These are phyloP conservation scores for Petrophora chlorosata DNA, from an alignment of 2,888 invertebrate genomes.

Conservation along the genomic window DNA sequence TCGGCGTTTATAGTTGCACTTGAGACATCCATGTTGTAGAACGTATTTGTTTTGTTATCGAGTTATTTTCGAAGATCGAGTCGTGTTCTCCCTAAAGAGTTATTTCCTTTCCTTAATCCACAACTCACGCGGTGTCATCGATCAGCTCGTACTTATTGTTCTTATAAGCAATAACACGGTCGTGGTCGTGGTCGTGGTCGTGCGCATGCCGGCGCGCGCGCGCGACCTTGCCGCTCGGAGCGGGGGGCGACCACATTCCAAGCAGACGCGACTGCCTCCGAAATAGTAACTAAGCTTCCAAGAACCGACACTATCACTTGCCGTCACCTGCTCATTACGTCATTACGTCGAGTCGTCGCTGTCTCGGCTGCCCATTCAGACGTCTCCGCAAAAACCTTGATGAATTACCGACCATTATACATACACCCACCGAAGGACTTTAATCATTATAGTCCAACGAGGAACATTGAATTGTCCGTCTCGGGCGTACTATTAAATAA, in stretches of 20 bases:
- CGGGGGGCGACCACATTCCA: conserved; percentile 49
- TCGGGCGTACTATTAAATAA: conserved; percentile 21
- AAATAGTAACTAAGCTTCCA: conserved; percentile 41
- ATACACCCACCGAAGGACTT: conserved; percentile 18
- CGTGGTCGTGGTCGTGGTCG: conserved; percentile 39
- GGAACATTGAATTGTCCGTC: conserved; percentile 38
- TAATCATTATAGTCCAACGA: conserved; percentile 27
- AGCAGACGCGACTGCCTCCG: conserved; percentile 22
- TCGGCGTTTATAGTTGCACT: background rate
- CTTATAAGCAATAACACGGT: conserved; percentile 9
- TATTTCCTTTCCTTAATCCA: background rate
- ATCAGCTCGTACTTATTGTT: conserved; percentile 2
- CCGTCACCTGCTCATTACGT: conserved; percentile 35
- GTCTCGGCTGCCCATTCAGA: conserved; percentile 54
- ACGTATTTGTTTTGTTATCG: background rate
- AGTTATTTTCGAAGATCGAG: background rate
- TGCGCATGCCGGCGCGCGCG: conserved; percentile 49
- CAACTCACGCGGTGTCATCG: conserved; percentile 10
- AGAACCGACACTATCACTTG: conserved; percentile 40
- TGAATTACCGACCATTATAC: conserved; percentile 49
- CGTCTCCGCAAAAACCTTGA: conserved; percentile 49
- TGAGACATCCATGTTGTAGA: background rate
- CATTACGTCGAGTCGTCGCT: conserved; percentile 10
- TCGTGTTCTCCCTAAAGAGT: background rate
- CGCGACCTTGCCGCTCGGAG: conserved; percentile 55